Conservation (phyloP, 2,888 invertebrate genomes). For the Acanthosoma haemorrhoidale region DNA sequence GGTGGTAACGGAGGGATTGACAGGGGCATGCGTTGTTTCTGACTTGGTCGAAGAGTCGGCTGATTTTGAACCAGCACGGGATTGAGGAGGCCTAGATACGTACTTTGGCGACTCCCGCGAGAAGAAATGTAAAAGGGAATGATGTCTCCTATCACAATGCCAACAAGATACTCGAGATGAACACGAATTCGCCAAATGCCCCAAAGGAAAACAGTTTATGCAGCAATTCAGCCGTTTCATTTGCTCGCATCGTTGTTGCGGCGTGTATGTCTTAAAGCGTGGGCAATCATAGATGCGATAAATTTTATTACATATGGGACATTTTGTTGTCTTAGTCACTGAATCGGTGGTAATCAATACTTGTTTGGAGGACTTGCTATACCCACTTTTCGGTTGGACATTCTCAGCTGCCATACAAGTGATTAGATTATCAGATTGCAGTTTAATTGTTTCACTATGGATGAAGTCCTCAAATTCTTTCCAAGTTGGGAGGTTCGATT, state of each 20-base stretch:
- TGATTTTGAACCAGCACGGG: not conserved
- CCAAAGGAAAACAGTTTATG: not conserved
- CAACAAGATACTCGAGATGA: not conserved
- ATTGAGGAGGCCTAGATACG: not conserved
- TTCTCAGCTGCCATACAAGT: not conserved
- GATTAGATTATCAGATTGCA: not conserved
- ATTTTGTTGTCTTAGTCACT: too few species aligned
- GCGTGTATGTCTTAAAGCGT: not conserved
- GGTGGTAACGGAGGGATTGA: too few species aligned
- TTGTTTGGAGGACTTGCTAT: not conserved
- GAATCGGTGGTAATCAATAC: not conserved
- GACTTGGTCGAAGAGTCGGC: not conserved
- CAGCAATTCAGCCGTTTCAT: not conserved
- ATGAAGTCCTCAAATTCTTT: not conserved
- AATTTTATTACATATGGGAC: not conserved
- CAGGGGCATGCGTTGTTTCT: not conserved
- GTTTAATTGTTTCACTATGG: not conserved
- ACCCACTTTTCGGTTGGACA: not conserved
- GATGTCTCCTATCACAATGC: not conserved
- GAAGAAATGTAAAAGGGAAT: not conserved
- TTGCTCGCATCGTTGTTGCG: not conserved
- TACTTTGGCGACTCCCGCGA: not conserved
- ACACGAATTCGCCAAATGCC: not conserved
- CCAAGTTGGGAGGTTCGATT: not conserved
- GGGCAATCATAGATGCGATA: not conserved